Base-by-base conservation (phyloP, 1,140 invertebrate species). In the Heterodera carotae region DNA sequence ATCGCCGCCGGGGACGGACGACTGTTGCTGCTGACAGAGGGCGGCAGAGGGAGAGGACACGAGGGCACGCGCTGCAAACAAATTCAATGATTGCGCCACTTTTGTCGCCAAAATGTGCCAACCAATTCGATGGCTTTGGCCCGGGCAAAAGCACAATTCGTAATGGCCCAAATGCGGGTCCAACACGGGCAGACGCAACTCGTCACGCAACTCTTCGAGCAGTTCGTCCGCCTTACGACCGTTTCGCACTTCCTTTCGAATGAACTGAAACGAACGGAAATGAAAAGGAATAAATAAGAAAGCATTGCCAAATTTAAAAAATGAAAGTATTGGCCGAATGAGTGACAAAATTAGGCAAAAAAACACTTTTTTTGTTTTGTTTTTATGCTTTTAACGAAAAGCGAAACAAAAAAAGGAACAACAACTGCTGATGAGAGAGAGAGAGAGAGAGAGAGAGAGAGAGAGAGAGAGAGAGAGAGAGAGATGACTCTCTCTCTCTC, bases 171-270 rank as follows among this genome's bases (percentile, higher is more conserved):
- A n/a, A 74, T 84, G 64, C 12, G 79, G 76, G 69, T 81, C 80
- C 33, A 75, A 31, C 59, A 59, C 36, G 43, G 83, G 71, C 33
- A 83, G 68, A 48, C 83, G 56, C 53, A 83, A 70, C 31, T 75
- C 76, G n/a, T 36, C 56, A 31, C 75, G 72, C 39, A 83, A 72
- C 39, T 84, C 80, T 25, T 74, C 66, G 10, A 83, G 33, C 36
- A 83, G 43, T 59, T 83, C 82, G 15, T 59, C 69, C 4, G 82
- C 69, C 12, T 72, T 62, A 29, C 34, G 31, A 27, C 83, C 80
- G 70, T 82, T 84, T n/a, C 53, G 36, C 34, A 83, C 66, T 77
- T 84, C 83, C 43, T 83, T 69, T 27, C 83, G 76, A 48, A 83
- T 83, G 36, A 66, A 75, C 82, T 83, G 60, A 69, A 83, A 84